Evolutionary conservation across 1,140 invertebrate species (phyloP), one percentile per base, ranked within the genome.

Genomic region (Cydia splendana): DNA sequence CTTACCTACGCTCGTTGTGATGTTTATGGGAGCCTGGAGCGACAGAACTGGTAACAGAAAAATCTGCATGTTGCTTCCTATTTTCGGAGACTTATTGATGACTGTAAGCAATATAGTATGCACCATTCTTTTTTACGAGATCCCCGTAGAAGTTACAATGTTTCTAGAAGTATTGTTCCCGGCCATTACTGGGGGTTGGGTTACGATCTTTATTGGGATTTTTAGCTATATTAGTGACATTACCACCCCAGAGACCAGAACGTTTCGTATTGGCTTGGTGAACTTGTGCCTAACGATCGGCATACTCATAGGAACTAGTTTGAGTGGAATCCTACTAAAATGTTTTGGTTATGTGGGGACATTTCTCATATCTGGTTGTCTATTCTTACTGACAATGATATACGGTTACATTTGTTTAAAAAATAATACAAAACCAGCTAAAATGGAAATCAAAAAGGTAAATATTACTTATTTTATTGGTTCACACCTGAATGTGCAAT

Each of bases 211-310:
- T 74, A 91, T 95, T 83, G 94, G 94, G 18, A 90, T 94, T 13
- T 95, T 95, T 78, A 94, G 94, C 75, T 95, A 95, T 75, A 94
- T 95, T 42, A 94, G 94, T 82, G 94, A 95, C 79, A 91, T 95
- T 4, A 95, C 94, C 12, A 91, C 90, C 24, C 79, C 94, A 74
- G 90, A 95, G 80, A 89, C 93, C 53, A 90, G 94, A 77, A 95
- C 94, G 0, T 93, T 94, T 74, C 84, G 94, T 76, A 91, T 95
- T 4, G 95, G 94, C 13, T 81, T 95, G 7, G 94, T 94, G 0
- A 94, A 95, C 83, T 91, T 94, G 51, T 94, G 94, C 45, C 83
- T 95, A 73, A 94, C 90, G 5, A 84, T 89, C 20, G 93, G 93
- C 9, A 86, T 93, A 18, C 93, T 92, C 4, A 86, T 94, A 10